Percentiles rank a stretch among this genome's conserved stretches.
phyloP scores from a whole-genome alignment of 1,140 invertebrate species.

The Plutomurus gul region DNA sequence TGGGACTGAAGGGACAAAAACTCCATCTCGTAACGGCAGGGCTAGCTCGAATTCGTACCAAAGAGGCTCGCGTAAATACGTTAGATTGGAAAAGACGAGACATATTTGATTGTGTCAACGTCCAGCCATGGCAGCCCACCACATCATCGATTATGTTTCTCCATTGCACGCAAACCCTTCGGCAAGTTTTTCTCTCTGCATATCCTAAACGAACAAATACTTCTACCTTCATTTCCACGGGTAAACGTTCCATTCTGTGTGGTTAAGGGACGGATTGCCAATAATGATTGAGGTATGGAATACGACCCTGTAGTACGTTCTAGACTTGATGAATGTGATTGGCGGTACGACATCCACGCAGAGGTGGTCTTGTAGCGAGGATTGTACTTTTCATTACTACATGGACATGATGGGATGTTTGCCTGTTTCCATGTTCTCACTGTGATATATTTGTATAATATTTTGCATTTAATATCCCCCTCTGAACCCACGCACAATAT shows the following conservation, averaged over 20 bases:
- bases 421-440: too few species aligned
- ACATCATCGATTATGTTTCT: neutral
- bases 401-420: too few species aligned
- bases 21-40: neutral
- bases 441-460: too few species aligned
- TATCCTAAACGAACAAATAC: neutral
- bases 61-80: neutral
- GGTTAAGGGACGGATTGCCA: too few species aligned
- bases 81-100: neutral
- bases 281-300: too few species aligned
- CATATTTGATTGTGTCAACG: neutral
- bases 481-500: too few species aligned
- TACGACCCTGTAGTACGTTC: too few species aligned
- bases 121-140: neutral
- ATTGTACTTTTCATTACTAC: too few species aligned
- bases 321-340: too few species aligned
- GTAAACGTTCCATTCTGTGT: neutral
- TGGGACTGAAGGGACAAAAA: neutral
- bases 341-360: too few species aligned
- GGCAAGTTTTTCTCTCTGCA: neutral
- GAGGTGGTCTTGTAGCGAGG: too few species aligned
- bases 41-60: neutral
- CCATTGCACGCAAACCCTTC: neutral
- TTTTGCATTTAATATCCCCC: too few species aligned
- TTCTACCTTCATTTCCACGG: constrained; percentile 4